Base-by-base conservation (phyloP, 2,888 invertebrate species). In the Lasioglossum marginatum region DNA sequence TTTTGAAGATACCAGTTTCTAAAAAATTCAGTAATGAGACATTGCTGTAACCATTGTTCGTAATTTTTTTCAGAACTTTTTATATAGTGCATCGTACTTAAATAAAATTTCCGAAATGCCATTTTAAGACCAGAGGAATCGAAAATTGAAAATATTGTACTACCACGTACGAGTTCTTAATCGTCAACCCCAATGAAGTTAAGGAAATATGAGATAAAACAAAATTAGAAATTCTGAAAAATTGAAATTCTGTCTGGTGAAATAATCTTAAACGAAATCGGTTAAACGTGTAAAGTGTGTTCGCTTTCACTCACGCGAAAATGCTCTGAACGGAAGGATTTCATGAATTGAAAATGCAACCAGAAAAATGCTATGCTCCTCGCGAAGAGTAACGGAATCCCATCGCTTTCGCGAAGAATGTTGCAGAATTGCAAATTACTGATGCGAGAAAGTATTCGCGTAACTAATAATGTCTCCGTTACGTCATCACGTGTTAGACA, bases 401-500 rank as follows among this genome's bases (percentile, higher is more conserved):
- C 83, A 63, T 80, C 70, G 77, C 88, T 88, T 82, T 88, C 79
- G 73, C 85, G 79, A 60, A 82, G 80, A 88, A 81, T 73, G 37
- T 80, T 72, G 80, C 87, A 66, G 66, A 85, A 85, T 71, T 81
- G 77, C 70, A 70, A 79, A 82, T 85, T 74, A 45, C 48, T 72
- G 81, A 72, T 79, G 74, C 87, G 81, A 74, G 88, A 88, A 87
- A 85, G 85, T 89, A 77, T 80, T 77, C 82, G 79, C 77, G 73
- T 81, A 79, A 82, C 74, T 77, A 75, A 85, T 45, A 76, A 63
- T 70, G 43, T 66, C 66, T 10, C 12, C 34, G 52, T 88, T 88
- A 77, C 70, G 52, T 79, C 87, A 88, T 72, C 37, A 37, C 57
- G 27, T 73, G 57, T 76, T 77, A 82, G 78, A 76, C 60, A 75